These are phyloP conservation scores for Eolophus roseicapilla DNA, from an alignment of 2,113 vertebrate genomes.

Conservation along the genomic window DNA sequence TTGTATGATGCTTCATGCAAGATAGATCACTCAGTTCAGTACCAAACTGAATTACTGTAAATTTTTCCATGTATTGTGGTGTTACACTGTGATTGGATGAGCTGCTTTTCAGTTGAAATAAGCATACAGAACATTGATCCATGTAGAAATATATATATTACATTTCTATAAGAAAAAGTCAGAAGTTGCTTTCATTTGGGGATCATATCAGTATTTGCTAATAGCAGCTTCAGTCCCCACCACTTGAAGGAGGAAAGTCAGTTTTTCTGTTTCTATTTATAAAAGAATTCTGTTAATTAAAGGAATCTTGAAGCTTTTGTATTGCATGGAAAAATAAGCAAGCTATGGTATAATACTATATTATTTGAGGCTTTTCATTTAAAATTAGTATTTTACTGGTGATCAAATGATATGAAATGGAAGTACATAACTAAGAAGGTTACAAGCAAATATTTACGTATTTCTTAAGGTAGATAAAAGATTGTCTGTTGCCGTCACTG, in stretches of 20 bases:
- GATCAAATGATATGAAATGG: background rate
- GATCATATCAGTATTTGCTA: background rate
- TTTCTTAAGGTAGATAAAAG: background rate
- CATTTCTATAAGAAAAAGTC: background rate
- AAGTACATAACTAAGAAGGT: fast-evolving
- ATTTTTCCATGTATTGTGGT: background rate
- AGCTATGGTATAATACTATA: background rate
- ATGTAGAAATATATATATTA: background rate
- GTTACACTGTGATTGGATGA: background rate
- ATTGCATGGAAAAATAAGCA: background rate
- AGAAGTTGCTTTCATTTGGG: background rate
- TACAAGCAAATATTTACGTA: background rate
- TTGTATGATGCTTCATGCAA: background rate
- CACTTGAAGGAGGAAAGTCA: background rate
- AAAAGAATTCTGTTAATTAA: background rate
- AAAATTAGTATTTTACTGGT: background rate
- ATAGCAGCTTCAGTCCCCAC: background rate
- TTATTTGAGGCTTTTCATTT: background rate
- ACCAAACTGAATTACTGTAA: background rate
- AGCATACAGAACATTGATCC: background rate
- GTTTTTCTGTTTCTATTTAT: background rate
- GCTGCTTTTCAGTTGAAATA: background rate
- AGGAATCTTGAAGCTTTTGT: background rate
- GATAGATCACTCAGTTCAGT: background rate
- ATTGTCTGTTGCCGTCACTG: background rate